A percentile compares a stretch with the other conserved stretches of the same genome.
phyloP scores from a whole-genome alignment of 2,888 invertebrate genomes.

The Aporophyla lueneburgensis region DNA sequence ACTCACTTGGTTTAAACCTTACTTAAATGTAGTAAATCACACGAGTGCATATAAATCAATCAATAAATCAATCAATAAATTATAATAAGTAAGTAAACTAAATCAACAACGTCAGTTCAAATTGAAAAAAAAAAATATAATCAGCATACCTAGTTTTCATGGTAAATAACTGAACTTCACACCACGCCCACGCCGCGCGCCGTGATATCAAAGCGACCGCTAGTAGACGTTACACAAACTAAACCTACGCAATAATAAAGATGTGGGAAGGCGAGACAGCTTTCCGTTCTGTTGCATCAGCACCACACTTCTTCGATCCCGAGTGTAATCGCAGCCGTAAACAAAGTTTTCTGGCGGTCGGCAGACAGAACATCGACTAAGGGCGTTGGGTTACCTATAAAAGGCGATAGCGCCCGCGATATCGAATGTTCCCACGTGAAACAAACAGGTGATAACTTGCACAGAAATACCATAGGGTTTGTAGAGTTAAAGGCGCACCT shows the following conservation, averaged over 20 bases:
- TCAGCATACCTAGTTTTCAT: conserved; percentile 23
- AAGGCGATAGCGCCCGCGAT: conserved; percentile 67
- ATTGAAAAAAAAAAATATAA: conserved; percentile 14
- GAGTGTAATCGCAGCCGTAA: conserved; percentile 67
- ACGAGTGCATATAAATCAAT: not conserved
- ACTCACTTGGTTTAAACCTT: not conserved
- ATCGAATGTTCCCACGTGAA: conserved; percentile 74
- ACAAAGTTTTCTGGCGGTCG: conserved; percentile 66
- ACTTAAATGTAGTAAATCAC: not conserved
- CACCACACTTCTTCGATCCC: conserved; percentile 63
- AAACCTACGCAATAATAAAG: conserved; percentile 48
- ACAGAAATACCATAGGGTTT: conserved; percentile 13
- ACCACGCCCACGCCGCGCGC: conserved; percentile 31
- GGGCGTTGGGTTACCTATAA: conserved; percentile 70
- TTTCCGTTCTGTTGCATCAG: conserved; percentile 64
- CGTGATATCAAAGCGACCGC: conserved; percentile 43
- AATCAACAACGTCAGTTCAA: not conserved
- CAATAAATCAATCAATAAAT: not conserved
- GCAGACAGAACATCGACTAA: conserved; percentile 74
- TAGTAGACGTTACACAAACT: conserved; percentile 31
- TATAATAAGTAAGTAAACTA: not conserved
- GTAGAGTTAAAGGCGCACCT: not conserved
- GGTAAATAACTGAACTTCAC: conserved; percentile 32
- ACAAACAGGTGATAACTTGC: conserved; percentile 41
- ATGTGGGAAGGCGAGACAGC: conserved; percentile 64